A percentile compares a stretch with the other conserved stretches of the same genome.
phyloP scores from a whole-genome alignment of 2,888 invertebrate species.

The Stenodema calcarata region DNA sequence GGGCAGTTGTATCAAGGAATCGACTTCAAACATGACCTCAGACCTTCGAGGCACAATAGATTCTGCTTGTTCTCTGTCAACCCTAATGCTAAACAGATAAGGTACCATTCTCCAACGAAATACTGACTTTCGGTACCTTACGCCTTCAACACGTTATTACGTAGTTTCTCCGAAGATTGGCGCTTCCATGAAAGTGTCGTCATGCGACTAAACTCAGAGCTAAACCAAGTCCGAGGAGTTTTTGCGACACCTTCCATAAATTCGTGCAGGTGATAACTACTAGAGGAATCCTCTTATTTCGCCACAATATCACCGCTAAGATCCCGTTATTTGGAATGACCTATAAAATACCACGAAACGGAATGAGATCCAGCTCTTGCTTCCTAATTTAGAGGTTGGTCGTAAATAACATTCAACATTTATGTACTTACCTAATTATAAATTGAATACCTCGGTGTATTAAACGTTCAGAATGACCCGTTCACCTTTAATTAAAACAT shows the following conservation, averaged over 20 bases:
- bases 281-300: neutral
- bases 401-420: neutral
- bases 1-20: neutral
- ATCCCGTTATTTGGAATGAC: neutral
- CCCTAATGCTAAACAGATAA: neutral
- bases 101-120: neutral
- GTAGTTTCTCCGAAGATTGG: neutral
- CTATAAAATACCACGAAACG: neutral
- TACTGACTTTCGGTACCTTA: neutral
- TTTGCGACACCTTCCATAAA: neutral
- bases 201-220: neutral
- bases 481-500: too few species aligned
- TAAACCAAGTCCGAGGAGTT: neutral
- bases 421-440: neutral
- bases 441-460: neutral
- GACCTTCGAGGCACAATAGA: neutral
- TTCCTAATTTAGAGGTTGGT: neutral
- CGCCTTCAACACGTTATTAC: neutral
- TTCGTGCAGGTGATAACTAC: neutral
- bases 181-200: neutral
- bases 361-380: neutral
- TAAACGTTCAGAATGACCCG: neutral
- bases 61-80: neutral
- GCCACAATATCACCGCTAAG: neutral
- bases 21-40: neutral